A percentile compares a stretch with the other conserved stretches of the same genome.
These are phyloP conservation scores for Paratilapia polleni DNA, from an alignment of 2,113 vertebrate species.

Conservation along the genomic window DNA sequence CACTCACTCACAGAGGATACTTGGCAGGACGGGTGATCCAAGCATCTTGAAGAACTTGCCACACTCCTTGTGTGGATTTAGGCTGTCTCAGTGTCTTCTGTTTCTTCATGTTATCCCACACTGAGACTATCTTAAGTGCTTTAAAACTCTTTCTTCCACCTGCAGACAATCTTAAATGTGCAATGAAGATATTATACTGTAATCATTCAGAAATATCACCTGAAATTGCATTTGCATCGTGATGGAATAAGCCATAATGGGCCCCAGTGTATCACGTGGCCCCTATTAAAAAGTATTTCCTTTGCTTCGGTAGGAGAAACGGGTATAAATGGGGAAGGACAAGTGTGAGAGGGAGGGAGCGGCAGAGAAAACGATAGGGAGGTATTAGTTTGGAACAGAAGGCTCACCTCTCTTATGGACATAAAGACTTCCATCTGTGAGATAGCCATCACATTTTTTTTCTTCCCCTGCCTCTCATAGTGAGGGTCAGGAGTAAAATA, in stretches of 20 bases:
- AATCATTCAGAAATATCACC: not conserved
- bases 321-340: slow-evolving; percentile 3
- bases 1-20: not conserved
- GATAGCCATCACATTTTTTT: not conserved
- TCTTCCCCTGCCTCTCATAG: not conserved
- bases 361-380: slow-evolving; percentile 1
- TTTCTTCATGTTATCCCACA: not conserved
- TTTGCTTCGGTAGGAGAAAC: not conserved
- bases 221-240: not conserved
- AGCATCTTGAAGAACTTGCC: not conserved
- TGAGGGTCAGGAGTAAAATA: slow-evolving; percentile 16
- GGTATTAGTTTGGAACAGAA: not conserved
- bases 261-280: not conserved
- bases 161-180: slow-evolving; percentile 10
- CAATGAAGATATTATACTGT: not conserved
- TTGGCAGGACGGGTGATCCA: not conserved
- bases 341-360: not conserved
- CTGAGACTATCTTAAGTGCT: not conserved
- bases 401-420: not conserved
- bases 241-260: slow-evolving; percentile 9
- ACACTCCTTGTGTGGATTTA: not conserved
- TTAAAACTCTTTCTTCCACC: not conserved
- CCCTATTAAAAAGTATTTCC: slow-evolving; percentile 10
- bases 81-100: not conserved
- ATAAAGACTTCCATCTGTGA: slow-evolving; percentile 30